phyloP scores from a whole-genome alignment of 2,888 invertebrate genomes.

The Pyralis farinalis region DNA sequence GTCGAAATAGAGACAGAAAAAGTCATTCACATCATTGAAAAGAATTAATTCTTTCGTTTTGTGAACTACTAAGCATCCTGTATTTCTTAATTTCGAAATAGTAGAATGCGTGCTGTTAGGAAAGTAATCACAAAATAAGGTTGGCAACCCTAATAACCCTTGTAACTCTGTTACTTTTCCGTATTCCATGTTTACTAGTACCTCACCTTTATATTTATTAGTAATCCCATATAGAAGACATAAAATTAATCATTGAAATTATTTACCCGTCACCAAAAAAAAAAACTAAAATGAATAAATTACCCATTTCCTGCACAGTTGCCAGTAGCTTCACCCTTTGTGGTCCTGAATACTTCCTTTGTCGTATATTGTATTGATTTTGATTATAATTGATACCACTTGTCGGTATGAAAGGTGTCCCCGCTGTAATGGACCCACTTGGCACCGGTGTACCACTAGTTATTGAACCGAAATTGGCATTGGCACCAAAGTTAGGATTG shows the following conservation, averaged over 20 bases:
- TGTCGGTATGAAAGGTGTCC: conserved; percentile 35
- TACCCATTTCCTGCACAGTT: conserved; percentile 90
- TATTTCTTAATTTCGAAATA: too few species aligned
- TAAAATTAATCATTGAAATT: background rate
- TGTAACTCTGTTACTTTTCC: too few species aligned
- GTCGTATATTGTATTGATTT: conserved; percentile 44
- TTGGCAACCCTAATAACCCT: too few species aligned
- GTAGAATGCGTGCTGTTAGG: too few species aligned
- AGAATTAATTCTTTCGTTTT: too few species aligned
- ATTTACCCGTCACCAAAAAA: conserved; percentile 14
- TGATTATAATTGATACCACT: conserved; percentile 25
- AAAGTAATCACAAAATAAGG: too few species aligned
- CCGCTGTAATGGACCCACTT: conserved; percentile 43
- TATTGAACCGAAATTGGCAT: conserved; percentile 23
- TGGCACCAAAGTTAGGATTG: conserved; percentile 7
- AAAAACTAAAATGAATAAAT: conserved; percentile 47
- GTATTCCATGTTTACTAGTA: too few species aligned
- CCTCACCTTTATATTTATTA: too few species aligned
- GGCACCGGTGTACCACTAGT: conserved; percentile 22
- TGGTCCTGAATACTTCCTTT: conserved; percentile 81
- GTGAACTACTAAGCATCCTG: too few species aligned
- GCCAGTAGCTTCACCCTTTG: conserved; percentile 75
- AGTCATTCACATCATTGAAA: too few species aligned
- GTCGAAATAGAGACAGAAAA: too few species aligned
- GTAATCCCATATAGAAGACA: too few species aligned